Conservation (phyloP, 1,140 invertebrate genomes). For the Campodea augens region DNA sequence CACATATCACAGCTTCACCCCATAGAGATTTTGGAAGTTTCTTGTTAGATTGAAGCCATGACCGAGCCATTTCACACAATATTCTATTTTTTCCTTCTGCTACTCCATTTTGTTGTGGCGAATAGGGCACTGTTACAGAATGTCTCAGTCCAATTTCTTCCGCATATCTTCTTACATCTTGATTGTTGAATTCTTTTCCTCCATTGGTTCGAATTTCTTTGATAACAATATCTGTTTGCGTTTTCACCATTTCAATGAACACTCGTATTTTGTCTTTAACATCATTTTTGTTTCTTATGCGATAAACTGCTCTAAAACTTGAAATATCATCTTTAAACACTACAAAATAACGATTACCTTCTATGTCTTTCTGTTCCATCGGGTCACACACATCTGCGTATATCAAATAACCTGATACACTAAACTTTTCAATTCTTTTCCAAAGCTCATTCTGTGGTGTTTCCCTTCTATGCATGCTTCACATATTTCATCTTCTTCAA, state of each 20-base stretch:
- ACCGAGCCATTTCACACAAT: constrained; percentile 16
- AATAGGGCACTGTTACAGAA: constrained; percentile 9
- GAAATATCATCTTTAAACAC: constrained; percentile 14
- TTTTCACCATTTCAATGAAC: constrained; percentile 5
- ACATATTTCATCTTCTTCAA: no score
- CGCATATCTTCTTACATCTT: neutral
- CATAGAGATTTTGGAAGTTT: constrained; percentile 14
- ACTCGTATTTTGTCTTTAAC: constrained; percentile 9
- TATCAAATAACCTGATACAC: no score
- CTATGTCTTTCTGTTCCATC: no score
- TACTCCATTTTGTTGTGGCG: constrained; percentile 16
- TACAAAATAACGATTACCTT: constrained; percentile 13
- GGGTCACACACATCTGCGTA: no score
- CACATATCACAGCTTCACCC: constrained; percentile 14
- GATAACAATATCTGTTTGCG: constrained; percentile 10
- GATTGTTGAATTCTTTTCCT: constrained; percentile 13
- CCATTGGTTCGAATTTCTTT: constrained; percentile 12
- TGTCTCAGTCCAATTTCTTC: constrained; percentile 12
- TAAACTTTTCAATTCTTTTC: no score
- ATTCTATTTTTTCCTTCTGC: constrained; percentile 23
- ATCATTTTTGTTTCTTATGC: constrained; percentile 13
- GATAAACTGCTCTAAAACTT: constrained; percentile 10
- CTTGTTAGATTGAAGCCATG: constrained; percentile 12
- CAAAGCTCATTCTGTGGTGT: no score
- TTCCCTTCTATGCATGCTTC: no score